Evolutionary conservation across 2,797 vertebrate species (phyloP).

Genomic region (Coracias cyanogaster): DNA sequence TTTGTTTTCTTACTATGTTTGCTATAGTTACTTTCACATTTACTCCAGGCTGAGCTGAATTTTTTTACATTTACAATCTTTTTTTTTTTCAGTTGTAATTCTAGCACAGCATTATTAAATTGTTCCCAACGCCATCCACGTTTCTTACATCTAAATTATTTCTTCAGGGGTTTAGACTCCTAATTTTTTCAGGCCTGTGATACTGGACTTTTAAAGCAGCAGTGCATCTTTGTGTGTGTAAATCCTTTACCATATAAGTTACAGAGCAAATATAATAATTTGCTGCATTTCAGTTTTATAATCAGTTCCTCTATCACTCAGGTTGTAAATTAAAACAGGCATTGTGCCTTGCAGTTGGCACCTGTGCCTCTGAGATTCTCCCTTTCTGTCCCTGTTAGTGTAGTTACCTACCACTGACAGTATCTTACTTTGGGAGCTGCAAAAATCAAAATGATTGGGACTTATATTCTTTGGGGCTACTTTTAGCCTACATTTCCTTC

Average conservation of each 20-base stretch:
- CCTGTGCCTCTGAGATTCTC: neutral
- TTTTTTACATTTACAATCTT: neutral
- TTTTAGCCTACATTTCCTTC: neutral
- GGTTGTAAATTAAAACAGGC: neutral
- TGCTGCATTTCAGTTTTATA: neutral
- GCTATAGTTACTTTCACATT: neutral
- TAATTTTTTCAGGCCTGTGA: neutral
- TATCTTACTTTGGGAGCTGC: neutral
- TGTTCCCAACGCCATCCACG: neutral
- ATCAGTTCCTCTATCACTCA: neutral
- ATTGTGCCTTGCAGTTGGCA: neutral
- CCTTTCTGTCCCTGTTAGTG: neutral
- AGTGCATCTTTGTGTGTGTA: neutral
- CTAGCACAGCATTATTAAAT: neutral
- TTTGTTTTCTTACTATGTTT: neutral
- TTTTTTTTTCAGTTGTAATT: neutral
- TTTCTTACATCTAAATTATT: neutral
- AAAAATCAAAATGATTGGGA: rapidly evolving
- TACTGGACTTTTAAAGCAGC: neutral
- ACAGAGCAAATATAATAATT: neutral
- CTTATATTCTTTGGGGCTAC: neutral
- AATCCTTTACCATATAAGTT: neutral
- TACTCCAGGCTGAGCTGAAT: neutral
- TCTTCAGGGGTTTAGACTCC: neutral
- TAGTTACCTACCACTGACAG: neutral